Conservation (phyloP, 2,888 invertebrate species). For the Epirrita christyi region DNA sequence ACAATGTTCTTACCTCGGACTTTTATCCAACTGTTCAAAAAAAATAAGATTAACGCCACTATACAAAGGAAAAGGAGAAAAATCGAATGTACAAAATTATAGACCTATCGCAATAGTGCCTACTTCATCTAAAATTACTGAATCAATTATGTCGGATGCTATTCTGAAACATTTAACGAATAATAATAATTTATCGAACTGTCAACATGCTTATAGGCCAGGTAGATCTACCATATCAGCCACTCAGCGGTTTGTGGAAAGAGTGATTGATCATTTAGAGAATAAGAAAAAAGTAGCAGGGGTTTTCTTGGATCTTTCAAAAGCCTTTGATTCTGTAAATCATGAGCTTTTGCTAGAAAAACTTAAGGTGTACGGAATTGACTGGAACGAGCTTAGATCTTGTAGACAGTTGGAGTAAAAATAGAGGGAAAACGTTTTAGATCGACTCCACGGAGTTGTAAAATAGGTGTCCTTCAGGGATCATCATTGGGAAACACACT, state of each 20-base stretch:
- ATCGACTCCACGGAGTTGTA: background rate
- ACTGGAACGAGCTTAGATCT: background rate
- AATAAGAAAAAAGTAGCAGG: slow-evolving; percentile 4
- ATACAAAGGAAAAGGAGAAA: slow-evolving; percentile 2
- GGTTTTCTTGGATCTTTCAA: background rate
- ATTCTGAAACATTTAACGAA: background rate
- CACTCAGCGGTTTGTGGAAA: background rate
- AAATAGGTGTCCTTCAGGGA: slow-evolving; percentile 3
- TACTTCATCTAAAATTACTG: background rate
- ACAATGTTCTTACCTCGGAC: no score
- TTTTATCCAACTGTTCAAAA: no score
- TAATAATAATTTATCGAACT: no score
- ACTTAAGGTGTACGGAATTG: background rate
- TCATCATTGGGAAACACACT: slow-evolving; percentile 7
- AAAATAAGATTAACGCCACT: background rate
- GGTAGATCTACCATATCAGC: slow-evolving; percentile 1
- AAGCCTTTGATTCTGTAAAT: slow-evolving; percentile 2
- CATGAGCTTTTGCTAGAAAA: no score
- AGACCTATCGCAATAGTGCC: slow-evolving; percentile 1
- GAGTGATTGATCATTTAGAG: background rate
- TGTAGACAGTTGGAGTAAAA: background rate
- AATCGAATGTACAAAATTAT: background rate
- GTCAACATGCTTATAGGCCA: slow-evolving; percentile 2
- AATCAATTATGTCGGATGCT: slow-evolving; percentile 1
- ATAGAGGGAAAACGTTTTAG: background rate